phyloP scores from a whole-genome alignment of 2,888 invertebrate species.

The Alitta virens region DNA sequence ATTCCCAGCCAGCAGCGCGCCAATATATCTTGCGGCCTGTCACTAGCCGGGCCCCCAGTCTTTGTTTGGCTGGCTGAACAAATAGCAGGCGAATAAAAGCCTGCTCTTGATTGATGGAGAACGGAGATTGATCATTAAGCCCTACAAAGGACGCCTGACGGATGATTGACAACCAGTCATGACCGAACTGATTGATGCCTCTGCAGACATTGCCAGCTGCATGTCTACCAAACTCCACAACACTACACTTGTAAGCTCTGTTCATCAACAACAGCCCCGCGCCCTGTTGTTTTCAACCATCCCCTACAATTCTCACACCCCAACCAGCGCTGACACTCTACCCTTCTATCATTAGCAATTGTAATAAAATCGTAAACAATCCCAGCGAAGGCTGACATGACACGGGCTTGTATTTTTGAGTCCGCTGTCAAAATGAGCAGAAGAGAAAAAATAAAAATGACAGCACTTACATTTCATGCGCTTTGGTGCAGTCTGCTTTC shows the following conservation, averaged over 20 bases:
- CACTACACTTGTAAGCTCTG: no score
- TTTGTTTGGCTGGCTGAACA: slow-evolving; percentile 52
- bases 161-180: slow-evolving; percentile 52
- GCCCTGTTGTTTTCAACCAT: no score
- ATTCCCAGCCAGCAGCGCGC: slow-evolving; percentile 10
- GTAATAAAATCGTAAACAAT: slow-evolving; percentile 8
- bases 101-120: slow-evolving; percentile 44
- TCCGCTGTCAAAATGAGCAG: background rate
- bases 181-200: slow-evolving; percentile 52
- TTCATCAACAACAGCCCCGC: no score
- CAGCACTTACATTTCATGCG: slow-evolving; percentile 46
- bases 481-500: slow-evolving; percentile 65
- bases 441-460: no score
- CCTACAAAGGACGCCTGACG: slow-evolving; percentile 49
- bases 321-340: slow-evolving; percentile 16
- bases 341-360: background rate
- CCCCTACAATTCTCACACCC: no score
- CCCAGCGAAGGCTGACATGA: background rate
- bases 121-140: slow-evolving; percentile 50
- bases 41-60: slow-evolving; percentile 37
- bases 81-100: slow-evolving; percentile 52
- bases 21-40: slow-evolving; percentile 39
- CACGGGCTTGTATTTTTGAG: background rate
- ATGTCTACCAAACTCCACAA: background rate
- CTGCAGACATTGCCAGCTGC: background rate